Conservation (phyloP, 2,113 vertebrate genomes). For the Aldabrachelys gigantea region DNA sequence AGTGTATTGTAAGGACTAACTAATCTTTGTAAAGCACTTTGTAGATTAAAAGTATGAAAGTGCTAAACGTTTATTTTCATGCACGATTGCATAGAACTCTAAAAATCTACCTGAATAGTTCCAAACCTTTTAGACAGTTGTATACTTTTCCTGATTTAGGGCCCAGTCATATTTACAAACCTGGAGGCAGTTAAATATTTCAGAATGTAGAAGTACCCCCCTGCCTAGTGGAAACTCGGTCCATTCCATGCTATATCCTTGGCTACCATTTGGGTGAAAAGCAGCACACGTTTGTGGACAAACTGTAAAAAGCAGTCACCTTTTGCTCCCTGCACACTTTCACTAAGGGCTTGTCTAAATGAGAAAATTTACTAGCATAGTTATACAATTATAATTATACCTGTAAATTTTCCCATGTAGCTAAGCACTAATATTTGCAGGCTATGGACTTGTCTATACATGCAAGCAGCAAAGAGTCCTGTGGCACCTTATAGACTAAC, state of each 20-base stretch:
- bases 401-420: neutral
- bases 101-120: neutral
- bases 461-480: neutral
- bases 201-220: neutral
- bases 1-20: neutral
- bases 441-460: neutral
- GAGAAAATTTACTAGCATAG: neutral
- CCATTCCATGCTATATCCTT: neutral
- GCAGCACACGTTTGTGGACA: neutral
- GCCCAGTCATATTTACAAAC: neutral
- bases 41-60: neutral
- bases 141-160: neutral
- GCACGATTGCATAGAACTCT: neutral
- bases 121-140: neutral
- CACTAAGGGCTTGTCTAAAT: neutral
- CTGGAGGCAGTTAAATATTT: neutral
- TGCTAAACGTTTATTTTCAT: neutral
- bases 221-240: neutral
- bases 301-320: neutral
- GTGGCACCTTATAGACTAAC: too few relatives aligned
- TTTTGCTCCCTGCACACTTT: neutral
- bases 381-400: neutral
- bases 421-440: neutral
- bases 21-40: neutral
- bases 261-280: neutral